A percentile compares a stretch with the other conserved stretches of the same genome.
Evolutionary conservation across 2,113 vertebrate species (phyloP).

Genomic region (Tachuris rubrigastra): DNA sequence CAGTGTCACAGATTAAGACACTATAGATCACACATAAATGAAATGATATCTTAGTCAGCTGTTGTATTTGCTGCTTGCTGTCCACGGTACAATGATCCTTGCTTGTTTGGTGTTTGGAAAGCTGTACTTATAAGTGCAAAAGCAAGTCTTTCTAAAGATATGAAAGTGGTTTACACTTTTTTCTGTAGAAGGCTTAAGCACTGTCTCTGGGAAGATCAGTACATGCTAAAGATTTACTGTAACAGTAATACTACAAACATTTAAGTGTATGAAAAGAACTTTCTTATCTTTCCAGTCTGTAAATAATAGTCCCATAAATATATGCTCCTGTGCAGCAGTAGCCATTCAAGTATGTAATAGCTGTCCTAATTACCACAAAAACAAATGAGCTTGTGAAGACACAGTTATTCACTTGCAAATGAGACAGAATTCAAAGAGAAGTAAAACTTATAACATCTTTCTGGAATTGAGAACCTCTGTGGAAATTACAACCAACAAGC

Average conservation of each 20-base stretch:
- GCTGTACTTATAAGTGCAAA: not conserved
- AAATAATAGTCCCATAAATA: not conserved
- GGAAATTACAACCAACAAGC: not conserved
- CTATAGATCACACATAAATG: not conserved
- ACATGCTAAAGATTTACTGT: not conserved
- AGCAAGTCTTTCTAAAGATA: not conserved
- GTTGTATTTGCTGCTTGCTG: not conserved
- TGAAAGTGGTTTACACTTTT: not conserved
- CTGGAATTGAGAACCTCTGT: not conserved
- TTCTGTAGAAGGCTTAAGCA: not conserved
- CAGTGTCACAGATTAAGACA: not conserved
- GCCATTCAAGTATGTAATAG: slow-evolving; percentile 31
- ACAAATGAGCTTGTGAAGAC: slow-evolving; percentile 23
- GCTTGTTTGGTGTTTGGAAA: not conserved
- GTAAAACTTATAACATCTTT: slow-evolving; percentile 15
- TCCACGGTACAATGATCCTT: not conserved
- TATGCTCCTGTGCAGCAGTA: not conserved
- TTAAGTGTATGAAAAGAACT: not conserved
- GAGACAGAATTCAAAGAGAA: not conserved
- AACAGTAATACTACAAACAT: not conserved
- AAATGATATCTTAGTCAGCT: not conserved
- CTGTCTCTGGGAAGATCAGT: not conserved
- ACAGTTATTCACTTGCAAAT: slow-evolving; percentile 41
- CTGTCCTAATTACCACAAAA: slow-evolving; percentile 44
- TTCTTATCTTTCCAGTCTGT: not conserved